Percentiles rank a stretch among this genome's conserved stretches.
These are phyloP conservation scores for Vanessa tameamea DNA, from an alignment of 1,140 invertebrate species.

Conservation along the genomic window DNA sequence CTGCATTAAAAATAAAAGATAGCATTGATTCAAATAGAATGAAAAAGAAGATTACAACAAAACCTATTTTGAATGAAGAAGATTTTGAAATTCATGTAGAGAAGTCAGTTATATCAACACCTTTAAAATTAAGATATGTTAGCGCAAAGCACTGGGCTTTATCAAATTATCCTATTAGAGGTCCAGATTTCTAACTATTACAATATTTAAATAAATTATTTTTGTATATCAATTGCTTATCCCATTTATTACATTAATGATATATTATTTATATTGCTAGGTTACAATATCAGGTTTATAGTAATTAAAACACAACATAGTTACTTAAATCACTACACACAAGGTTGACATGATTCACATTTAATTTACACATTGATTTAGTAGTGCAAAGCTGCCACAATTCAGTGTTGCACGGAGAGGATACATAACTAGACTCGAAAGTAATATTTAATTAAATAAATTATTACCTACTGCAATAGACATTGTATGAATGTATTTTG, in stretches of 20 bases:
- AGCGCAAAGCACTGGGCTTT: constrained; percentile 57
- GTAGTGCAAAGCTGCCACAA: no score
- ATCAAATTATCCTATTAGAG: constrained; percentile 49
- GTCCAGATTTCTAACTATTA: constrained; percentile 60
- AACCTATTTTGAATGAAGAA: not conserved
- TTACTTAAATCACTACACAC: not conserved
- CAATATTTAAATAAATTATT: constrained; percentile 11
- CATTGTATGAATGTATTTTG: no score
- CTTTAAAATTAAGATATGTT: constrained; percentile 14
- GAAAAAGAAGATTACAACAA: not conserved
- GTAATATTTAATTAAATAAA: no score
- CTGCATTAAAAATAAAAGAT: constrained; percentile 14
- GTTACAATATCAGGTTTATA: not conserved
- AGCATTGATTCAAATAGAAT: constrained; percentile 3
- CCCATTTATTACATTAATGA: not conserved
- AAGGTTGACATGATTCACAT: not conserved
- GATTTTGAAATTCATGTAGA: not conserved
- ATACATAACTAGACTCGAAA: no score
- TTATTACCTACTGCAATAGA: no score
- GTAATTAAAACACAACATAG: not conserved
- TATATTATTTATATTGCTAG: not conserved
- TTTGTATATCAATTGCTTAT: not conserved
- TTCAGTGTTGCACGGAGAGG: no score
- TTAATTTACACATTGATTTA: not conserved
- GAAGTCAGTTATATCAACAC: constrained; percentile 8